Conservation (phyloP, 2,113 vertebrate species). For the Formicarius rufipectus region DNA sequence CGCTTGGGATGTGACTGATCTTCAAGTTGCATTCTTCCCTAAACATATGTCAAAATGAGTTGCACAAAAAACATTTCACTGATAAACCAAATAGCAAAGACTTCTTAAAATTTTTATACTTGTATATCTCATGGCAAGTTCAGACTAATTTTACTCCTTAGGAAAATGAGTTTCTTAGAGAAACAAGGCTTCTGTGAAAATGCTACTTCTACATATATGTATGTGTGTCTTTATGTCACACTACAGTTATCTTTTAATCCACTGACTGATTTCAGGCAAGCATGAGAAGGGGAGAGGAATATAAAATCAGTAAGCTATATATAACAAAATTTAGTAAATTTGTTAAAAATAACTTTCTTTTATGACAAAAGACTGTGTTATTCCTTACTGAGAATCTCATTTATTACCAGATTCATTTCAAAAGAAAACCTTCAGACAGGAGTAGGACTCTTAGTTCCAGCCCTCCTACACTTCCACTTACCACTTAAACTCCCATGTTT, state of each 20-base stretch:
- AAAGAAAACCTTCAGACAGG: neutral
- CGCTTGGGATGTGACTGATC: neutral
- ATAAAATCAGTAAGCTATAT: neutral
- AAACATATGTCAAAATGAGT: neutral
- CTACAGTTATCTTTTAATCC: neutral
- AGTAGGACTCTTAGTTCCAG: neutral
- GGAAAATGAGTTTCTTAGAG: neutral
- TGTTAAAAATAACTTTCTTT: neutral
- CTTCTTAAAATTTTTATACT: neutral
- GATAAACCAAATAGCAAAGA: neutral
- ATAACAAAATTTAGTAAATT: neutral
- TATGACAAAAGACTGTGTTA: neutral
- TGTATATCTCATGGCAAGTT: neutral
- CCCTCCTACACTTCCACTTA: neutral
- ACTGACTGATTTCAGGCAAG: neutral
- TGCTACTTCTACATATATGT: neutral
- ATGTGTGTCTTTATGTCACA: neutral
- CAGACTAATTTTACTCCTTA: neutral
- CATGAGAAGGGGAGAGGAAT: neutral
- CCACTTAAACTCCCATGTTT: neutral
- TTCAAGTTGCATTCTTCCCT: neutral
- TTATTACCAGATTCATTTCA: neutral
- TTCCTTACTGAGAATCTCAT: neutral
- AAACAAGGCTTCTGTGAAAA: neutral
- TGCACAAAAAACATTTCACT: neutral